Evolutionary conservation across 2,113 vertebrate genomes (phyloP).

Genomic region (Istiophorus platypterus): DNA sequence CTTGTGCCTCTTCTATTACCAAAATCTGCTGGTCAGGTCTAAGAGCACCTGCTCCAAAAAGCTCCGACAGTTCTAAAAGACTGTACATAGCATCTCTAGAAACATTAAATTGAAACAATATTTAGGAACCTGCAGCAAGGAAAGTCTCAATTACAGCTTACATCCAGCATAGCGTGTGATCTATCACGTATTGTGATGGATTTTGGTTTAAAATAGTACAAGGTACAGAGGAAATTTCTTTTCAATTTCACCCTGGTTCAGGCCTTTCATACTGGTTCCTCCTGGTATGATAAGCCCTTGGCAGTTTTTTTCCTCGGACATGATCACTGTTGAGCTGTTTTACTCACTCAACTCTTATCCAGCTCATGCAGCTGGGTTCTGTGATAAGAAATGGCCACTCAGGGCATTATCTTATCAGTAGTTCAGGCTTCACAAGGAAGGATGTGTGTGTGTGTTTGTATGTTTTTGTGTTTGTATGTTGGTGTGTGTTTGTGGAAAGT

Average conservation of each 20-base stretch:
- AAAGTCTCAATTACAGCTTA: not conserved
- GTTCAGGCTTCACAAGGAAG: conserved; percentile 55
- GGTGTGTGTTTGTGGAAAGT: conserved; percentile 16
- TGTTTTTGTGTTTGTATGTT: no score
- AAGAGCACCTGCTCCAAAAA: not conserved
- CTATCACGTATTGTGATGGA: not conserved
- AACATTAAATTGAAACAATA: no score
- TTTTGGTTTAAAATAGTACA: not conserved
- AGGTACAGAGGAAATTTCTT: not conserved
- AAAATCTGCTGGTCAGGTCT: not conserved
- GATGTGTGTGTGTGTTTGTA: conserved; percentile 34
- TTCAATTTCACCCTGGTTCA: not conserved
- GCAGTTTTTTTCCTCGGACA: conserved; percentile 29
- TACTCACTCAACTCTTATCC: conserved; percentile 46
- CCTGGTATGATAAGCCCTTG: not conserved
- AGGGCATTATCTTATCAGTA: conserved; percentile 69
- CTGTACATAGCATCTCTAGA: no score
- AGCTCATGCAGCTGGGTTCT: conserved; percentile 59
- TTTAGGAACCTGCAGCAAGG: not conserved
- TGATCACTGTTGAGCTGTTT: conserved; percentile 46
- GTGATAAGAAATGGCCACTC: conserved; percentile 64
- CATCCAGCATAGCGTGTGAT: not conserved
- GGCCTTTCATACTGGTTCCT: conserved; percentile 11
- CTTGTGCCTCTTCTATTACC: not conserved
- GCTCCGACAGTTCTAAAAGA: not conserved